Evolutionary conservation across 2,797 vertebrate genomes (phyloP).

Genomic region (Clarias platycephalus): DNA sequence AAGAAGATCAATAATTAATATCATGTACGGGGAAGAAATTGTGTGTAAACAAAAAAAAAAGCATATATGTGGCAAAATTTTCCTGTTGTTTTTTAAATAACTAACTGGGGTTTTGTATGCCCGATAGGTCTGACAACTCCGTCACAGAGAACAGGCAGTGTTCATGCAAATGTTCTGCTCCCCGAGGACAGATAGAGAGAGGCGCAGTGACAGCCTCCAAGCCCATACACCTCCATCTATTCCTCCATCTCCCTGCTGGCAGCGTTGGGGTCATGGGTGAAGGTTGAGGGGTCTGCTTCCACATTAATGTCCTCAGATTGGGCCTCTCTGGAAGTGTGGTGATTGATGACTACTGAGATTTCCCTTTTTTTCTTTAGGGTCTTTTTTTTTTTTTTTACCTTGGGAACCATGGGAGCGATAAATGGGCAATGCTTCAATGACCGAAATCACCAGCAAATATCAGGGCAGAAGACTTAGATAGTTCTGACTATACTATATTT

Average conservation of each 20-base stretch:
- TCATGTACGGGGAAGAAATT: neutral
- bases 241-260: conserved; percentile 54
- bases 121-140: conserved; percentile 5
- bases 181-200: conserved; percentile 47
- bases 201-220: conserved; percentile 41
- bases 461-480: neutral
- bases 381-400: conserved; percentile 23
- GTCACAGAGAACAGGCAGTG: conserved; percentile 24
- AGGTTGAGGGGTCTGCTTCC: conserved; percentile 51
- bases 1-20: neutral
- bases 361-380: conserved; percentile 8
- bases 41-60: neutral
- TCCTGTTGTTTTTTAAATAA: neutral
- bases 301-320: conserved; percentile 57
- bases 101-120: neutral
- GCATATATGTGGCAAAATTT: neutral
- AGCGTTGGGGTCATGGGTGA: conserved; percentile 53
- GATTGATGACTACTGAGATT: conserved; percentile 57
- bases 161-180: conserved; percentile 31
- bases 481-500: neutral
- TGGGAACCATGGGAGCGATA: conserved; percentile 7
- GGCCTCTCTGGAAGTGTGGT: conserved; percentile 53
- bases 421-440: conserved; percentile 11
- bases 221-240: conserved; percentile 50
- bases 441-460: conserved; percentile 25